Percentiles rank a stretch among this genome's conserved stretches.
Evolutionary conservation across 2,113 vertebrate genomes (phyloP).

Genomic region (Narcine bancroftii): DNA sequence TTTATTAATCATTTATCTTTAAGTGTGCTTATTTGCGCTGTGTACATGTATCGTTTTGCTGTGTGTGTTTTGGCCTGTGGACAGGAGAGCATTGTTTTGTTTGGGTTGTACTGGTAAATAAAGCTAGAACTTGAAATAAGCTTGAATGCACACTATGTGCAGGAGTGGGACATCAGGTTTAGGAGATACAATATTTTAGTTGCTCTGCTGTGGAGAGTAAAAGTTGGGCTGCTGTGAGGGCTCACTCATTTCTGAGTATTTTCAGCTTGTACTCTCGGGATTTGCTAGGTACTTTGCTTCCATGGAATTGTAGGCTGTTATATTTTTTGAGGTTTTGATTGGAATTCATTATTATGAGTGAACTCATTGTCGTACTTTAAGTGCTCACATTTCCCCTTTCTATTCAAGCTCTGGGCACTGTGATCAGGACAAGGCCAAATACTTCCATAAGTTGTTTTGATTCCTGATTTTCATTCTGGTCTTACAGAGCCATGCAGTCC

Average conservation of each 20-base stretch:
- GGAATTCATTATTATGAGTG: not conserved
- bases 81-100: too few species aligned
- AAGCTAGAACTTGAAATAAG: too few species aligned
- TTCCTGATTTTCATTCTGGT: not conserved
- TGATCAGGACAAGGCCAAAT: not conserved
- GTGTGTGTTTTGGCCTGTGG: too few species aligned
- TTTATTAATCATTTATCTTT: too few species aligned
- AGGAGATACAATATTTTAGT: too few species aligned
- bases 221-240: not conserved
- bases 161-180: too few species aligned
- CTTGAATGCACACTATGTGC: too few species aligned
- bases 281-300: not conserved
- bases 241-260: not conserved
- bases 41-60: too few species aligned
- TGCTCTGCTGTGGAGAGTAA: not conserved
- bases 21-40: too few species aligned
- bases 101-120: too few species aligned
- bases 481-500: too few species aligned
- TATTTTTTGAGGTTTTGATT: conserved; percentile 13
- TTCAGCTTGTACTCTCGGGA: not conserved
- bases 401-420: not conserved
- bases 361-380: not conserved
- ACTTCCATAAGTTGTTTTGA: not conserved
- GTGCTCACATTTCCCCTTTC: not conserved
- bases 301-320: not conserved